phyloP scores from a whole-genome alignment of 2,113 vertebrate species.

The Tretioscincus oriximinensis region DNA sequence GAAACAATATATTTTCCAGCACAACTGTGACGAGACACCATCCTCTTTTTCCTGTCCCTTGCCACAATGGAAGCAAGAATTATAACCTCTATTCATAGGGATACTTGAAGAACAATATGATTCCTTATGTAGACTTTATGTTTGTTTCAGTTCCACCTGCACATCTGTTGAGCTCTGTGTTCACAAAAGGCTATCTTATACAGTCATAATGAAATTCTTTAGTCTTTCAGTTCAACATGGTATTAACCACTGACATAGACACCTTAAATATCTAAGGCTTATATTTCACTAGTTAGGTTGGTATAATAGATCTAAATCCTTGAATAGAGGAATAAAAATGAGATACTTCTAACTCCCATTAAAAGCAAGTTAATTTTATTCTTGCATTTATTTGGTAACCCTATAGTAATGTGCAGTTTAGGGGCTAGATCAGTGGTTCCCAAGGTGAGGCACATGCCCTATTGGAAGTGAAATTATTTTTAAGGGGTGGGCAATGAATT shows the following conservation, averaged over 20 bases:
- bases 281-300: neutral
- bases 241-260: slow-evolving; percentile 16
- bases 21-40: neutral
- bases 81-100: slow-evolving; percentile 27
- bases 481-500: too few species aligned
- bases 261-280: slow-evolving; percentile 13
- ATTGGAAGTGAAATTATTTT: too few species aligned
- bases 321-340: neutral
- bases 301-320: slow-evolving; percentile 19
- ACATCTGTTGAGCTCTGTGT: neutral
- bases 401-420: too few species aligned
- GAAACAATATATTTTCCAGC: neutral
- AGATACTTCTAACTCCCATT: neutral
- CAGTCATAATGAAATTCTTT: neutral
- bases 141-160: slow-evolving; percentile 39
- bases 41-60: neutral
- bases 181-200: slow-evolving; percentile 1
- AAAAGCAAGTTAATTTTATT: neutral
- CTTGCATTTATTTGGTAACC: too few species aligned
- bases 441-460: too few species aligned
- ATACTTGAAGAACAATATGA: slow-evolving; percentile 13
- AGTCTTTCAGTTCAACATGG: slow-evolving; percentile 5
- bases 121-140: neutral
- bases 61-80: neutral
- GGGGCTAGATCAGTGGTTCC: too few species aligned